Percentiles rank a stretch among this genome's conserved stretches.
Conservation (phyloP, 1,140 invertebrate genomes). For the Drosophila subobscura region DNA sequence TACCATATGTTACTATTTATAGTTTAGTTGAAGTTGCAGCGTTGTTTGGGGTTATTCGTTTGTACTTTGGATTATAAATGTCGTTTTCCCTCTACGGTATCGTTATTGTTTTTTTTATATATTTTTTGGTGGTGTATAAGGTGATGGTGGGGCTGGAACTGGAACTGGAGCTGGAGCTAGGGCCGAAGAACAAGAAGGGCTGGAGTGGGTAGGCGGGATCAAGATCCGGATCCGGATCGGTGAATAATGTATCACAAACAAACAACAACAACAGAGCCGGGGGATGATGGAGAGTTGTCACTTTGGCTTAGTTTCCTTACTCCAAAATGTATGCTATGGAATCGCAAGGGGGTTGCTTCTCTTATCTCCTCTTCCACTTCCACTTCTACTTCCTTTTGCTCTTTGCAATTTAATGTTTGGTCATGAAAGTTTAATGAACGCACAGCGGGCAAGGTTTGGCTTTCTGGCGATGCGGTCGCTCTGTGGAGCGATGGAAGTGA, state of each 20-base stretch:
- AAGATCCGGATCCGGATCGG: constrained; percentile 44
- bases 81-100: constrained; percentile 56
- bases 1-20: constrained; percentile 79
- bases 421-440: constrained; percentile 76
- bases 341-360: not conserved
- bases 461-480: constrained; percentile 54
- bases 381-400: constrained; percentile 26
- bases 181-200: constrained; percentile 5
- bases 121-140: constrained; percentile 60
- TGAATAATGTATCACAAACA: constrained; percentile 57
- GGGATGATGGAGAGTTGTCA: constrained; percentile 33
- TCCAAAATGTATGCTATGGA: constrained; percentile 37
- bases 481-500: constrained; percentile 60
- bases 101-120: constrained; percentile 49
- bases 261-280: constrained; percentile 37
- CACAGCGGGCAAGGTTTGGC: constrained; percentile 36
- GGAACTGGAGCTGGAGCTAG: constrained; percentile 16
- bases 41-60: constrained; percentile 49
- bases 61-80: constrained; percentile 80
- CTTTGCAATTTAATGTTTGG: constrained; percentile 56
- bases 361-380: constrained; percentile 5
- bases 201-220: constrained; percentile 43
- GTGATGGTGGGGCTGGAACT: constrained; percentile 58
- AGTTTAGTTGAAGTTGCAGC: constrained; percentile 45
- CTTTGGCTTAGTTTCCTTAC: constrained; percentile 35